phyloP scores from a whole-genome alignment of 2,113 vertebrate species.

The Pitta sordida region DNA sequence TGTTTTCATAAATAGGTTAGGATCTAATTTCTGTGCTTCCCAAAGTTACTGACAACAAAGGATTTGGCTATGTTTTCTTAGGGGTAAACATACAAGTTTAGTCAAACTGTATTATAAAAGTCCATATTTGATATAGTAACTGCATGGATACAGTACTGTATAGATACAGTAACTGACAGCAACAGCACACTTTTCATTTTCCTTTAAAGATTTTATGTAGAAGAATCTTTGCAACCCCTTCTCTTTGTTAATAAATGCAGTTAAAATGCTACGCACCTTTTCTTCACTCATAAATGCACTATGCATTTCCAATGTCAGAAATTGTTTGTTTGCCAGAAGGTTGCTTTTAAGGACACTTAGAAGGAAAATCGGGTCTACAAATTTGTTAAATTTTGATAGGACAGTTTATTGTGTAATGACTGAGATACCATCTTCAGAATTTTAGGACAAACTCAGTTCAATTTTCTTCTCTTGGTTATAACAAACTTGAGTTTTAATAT shows the following conservation, averaged over 20 bases:
- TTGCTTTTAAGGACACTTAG: constrained; percentile 49
- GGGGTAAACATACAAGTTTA: not conserved
- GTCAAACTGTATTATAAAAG: not conserved
- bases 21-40: not conserved
- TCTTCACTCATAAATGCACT: constrained; percentile 24
- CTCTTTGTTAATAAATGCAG: constrained; percentile 23
- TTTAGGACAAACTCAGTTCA: constrained; percentile 45
- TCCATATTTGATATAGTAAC: too few relatives aligned
- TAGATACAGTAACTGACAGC: not conserved
- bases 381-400: constrained; percentile 1
- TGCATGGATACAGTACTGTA: too few relatives aligned
- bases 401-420: constrained; percentile 18
- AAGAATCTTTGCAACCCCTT: not conserved
- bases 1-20: not conserved
- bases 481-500: constrained; percentile 18
- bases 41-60: not conserved
- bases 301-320: constrained; percentile 21
- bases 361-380: constrained; percentile 35
- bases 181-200: not conserved
- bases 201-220: not conserved
- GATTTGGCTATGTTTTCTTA: not conserved
- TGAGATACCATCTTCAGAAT: constrained; percentile 17
- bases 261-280: constrained; percentile 7
- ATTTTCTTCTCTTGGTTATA: constrained; percentile 26
- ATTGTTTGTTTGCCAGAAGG: not conserved